Evolutionary conservation across 64 coral and sea anemone species (phyloP).

Genomic region (Montipora foliosa): DNA sequence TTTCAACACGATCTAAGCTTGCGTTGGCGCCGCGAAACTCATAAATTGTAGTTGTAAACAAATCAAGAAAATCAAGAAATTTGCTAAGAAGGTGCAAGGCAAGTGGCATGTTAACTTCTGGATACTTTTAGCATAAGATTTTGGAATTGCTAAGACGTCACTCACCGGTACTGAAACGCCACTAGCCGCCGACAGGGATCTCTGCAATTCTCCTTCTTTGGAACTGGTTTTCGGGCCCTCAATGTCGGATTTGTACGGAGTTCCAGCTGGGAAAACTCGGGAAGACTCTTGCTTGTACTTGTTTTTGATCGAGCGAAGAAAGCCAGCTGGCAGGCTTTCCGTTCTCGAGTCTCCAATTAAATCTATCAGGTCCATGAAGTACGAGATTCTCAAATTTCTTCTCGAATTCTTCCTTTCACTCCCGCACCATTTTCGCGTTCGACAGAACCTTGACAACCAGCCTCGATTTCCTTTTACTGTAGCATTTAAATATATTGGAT

Average conservation of each 20-base stretch:
- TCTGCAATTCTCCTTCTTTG: not conserved
- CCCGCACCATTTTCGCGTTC: not conserved
- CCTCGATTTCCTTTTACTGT: conserved; percentile 7
- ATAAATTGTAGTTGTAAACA: conserved; percentile 38
- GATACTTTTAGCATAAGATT: not conserved
- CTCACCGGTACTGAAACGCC: conserved; percentile 16
- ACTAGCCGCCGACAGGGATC: conserved; percentile 65
- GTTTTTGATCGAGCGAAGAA: conserved; percentile 93
- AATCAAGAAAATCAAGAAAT: not conserved
- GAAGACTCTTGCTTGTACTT: conserved; percentile 96
- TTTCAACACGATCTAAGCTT: no score
- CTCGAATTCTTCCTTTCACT: not conserved
- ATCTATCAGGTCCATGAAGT: conserved; percentile 91
- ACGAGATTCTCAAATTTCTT: not conserved
- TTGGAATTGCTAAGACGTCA: not conserved
- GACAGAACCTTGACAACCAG: conserved; percentile 19
- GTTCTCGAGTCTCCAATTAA: conserved; percentile 95
- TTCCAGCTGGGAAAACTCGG: conserved; percentile 81
- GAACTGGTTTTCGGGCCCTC: not conserved
- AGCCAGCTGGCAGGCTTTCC: conserved; percentile 95
- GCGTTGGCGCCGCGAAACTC: not conserved
- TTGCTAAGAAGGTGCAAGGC: no score
- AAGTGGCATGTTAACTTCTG: not conserved
- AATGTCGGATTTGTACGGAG: conserved; percentile 35
- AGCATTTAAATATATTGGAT: not conserved